phyloP scores from a whole-genome alignment of 2,797 vertebrate genomes.

The Myripristis murdjan region DNA sequence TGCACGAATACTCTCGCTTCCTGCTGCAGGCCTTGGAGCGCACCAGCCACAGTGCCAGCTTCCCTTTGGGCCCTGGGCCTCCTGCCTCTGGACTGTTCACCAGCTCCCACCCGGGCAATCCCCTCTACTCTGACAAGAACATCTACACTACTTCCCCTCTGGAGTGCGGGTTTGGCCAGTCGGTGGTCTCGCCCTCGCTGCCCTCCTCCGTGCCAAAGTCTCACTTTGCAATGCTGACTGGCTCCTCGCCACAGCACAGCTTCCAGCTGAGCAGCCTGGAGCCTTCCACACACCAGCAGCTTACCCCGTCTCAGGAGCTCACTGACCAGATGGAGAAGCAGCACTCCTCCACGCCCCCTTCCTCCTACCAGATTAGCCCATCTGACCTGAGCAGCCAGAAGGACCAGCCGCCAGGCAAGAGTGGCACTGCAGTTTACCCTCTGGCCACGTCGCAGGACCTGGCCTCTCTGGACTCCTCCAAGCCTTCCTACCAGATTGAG shows the following conservation, averaged over 20 bases:
- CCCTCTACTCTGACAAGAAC: constrained; percentile 94
- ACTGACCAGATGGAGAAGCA: constrained; percentile 97
- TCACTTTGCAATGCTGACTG: constrained; percentile 95
- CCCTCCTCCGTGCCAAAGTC: constrained; percentile 96
- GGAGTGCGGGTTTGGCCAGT: constrained; percentile 94
- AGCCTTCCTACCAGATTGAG: constrained; percentile 98
- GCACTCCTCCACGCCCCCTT: constrained; percentile 82
- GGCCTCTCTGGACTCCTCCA: constrained; percentile 92
- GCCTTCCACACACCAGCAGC: constrained; percentile 93
- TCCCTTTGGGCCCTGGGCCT: constrained; percentile 88
- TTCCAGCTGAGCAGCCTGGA: constrained; percentile 96
- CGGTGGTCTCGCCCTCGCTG: constrained; percentile 86
- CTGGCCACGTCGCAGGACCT: constrained; percentile 91
- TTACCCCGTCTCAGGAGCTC: constrained; percentile 99
- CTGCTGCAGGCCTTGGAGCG: constrained; percentile 98
- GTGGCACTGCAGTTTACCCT: constrained; percentile 82
- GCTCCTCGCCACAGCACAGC: constrained; percentile 89
- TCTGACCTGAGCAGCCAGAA: constrained; percentile 92
- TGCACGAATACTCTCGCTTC: constrained; percentile 99
- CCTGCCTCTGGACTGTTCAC: constrained; percentile 68
- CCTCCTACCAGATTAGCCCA: constrained; percentile 92
- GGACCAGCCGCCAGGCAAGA: constrained; percentile 87
- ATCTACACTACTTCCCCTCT: constrained; percentile 95
- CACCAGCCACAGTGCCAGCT: constrained; percentile 94
- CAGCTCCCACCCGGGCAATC: constrained; percentile 71